A percentile compares a stretch with the other conserved stretches of the same genome.
phyloP scores from a whole-genome alignment of 2,113 vertebrate genomes.

The Dasyornis broadbenti region DNA sequence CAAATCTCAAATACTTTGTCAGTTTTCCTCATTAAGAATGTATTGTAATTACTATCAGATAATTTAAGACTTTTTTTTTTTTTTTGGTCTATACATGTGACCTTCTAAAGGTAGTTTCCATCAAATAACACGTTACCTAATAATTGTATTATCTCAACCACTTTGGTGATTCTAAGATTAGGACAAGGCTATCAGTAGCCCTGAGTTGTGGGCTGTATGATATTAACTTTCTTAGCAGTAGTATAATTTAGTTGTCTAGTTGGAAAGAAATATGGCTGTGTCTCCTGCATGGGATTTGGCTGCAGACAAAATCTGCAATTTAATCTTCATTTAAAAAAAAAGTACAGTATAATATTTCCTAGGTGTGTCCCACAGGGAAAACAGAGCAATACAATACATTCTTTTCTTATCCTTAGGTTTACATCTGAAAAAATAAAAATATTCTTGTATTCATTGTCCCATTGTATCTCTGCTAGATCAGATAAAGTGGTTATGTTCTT shows the following conservation, averaged over 20 bases:
- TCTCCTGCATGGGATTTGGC: neutral
- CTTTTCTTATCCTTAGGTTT: neutral
- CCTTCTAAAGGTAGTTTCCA: neutral
- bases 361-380: neutral
- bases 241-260: neutral
- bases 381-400: neutral
- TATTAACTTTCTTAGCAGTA: neutral
- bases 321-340: neutral
- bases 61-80: neutral
- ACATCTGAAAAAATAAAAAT: neutral
- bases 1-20: neutral
- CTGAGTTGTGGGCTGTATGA: neutral
- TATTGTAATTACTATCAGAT: neutral
- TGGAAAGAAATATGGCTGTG: neutral
- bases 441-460: neutral
- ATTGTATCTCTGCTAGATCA: neutral
- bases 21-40: neutral
- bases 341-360: neutral
- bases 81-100: neutral
- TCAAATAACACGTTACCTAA: neutral
- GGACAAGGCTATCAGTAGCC: neutral
- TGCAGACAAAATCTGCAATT: neutral
- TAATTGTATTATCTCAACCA: neutral
- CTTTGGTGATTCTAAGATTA: neutral
- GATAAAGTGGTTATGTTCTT: neutral